A percentile compares a stretch with the other conserved stretches of the same genome.
phyloP scores from a whole-genome alignment of 2,888 invertebrate genomes.

The Metellina segmentata region DNA sequence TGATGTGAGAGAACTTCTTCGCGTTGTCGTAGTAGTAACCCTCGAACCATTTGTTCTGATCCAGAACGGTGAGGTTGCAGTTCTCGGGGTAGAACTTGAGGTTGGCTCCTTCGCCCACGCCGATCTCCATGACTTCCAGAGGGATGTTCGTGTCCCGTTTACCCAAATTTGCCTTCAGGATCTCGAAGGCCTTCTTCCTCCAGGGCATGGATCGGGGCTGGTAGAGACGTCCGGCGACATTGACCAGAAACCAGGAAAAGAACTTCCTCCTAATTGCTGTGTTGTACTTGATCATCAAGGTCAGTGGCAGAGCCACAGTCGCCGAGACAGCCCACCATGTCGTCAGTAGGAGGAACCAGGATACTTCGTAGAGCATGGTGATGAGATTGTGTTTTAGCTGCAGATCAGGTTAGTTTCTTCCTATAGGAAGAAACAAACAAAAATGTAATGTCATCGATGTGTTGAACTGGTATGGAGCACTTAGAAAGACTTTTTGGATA shows the following conservation, averaged over 20 bases:
- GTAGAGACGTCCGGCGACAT: neutral
- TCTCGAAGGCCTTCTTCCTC: slow-evolving; percentile 14
- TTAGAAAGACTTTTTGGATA: too few species aligned
- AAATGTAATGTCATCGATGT: too few species aligned
- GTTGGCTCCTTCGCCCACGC: slow-evolving; percentile 77
- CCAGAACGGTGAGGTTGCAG: slow-evolving; percentile 78
- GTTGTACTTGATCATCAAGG: neutral
- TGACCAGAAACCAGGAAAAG: slow-evolving; percentile 20
- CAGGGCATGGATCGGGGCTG: slow-evolving; percentile 7
- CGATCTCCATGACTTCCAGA: slow-evolving; percentile 62
- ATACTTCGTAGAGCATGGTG: neutral
- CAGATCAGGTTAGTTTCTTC: too few species aligned
- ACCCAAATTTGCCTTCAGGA: slow-evolving; percentile 12
- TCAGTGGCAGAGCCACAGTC: slow-evolving; percentile 24
- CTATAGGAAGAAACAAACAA: too few species aligned
- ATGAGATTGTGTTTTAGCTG: too few species aligned
- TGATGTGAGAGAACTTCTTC: slow-evolving; percentile 71
- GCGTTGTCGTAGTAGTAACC: slow-evolving; percentile 75
- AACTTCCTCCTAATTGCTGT: neutral
- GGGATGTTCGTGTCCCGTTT: neutral
- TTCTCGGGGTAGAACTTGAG: slow-evolving; percentile 78
- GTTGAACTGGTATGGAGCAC: too few species aligned
- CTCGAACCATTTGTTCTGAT: slow-evolving; percentile 78
- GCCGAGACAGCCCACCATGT: slow-evolving; percentile 1
- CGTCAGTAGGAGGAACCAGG: neutral